phyloP scores from a whole-genome alignment of 2,888 invertebrate species.

The Cerastoderma edule region DNA sequence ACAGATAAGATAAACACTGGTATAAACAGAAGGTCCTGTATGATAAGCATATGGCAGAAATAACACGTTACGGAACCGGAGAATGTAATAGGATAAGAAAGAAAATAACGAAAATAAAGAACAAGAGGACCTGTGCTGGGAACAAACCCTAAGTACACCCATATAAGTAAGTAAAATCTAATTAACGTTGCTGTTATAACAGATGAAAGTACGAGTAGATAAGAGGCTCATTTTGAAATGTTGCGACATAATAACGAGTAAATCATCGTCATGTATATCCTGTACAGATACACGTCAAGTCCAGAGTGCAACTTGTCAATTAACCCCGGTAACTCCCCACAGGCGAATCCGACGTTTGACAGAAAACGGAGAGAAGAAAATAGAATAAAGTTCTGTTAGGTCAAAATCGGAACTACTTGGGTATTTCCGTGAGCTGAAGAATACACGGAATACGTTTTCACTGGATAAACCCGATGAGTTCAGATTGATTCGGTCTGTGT shows the following conservation, averaged over 20 bases:
- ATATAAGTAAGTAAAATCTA: too few relatives aligned
- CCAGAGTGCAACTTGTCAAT: conserved; percentile 7
- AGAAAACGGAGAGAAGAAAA: too few relatives aligned
- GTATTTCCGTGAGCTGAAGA: not conserved
- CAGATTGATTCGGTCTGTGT: not conserved
- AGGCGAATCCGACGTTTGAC: not conserved
- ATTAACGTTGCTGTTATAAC: too few relatives aligned
- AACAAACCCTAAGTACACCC: not conserved
- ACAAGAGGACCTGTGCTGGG: not conserved
- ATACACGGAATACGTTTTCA: not conserved
- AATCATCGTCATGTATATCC: not conserved
- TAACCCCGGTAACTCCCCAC: not conserved
- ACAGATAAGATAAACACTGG: too few relatives aligned
- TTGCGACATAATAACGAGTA: not conserved
- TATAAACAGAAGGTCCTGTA: too few relatives aligned
- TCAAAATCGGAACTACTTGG: not conserved
- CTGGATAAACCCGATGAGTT: not conserved
- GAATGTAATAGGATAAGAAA: not conserved
- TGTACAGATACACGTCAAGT: conserved; percentile 2
- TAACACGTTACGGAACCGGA: too few relatives aligned
- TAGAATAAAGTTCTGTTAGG: not conserved
- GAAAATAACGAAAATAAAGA: not conserved
- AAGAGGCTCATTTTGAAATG: not conserved
- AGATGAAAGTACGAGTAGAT: too few relatives aligned
- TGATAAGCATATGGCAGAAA: too few relatives aligned